These are phyloP conservation scores for Drosophila heteroneura DNA, from an alignment of 2,888 invertebrate species.

Conservation along the genomic window DNA sequence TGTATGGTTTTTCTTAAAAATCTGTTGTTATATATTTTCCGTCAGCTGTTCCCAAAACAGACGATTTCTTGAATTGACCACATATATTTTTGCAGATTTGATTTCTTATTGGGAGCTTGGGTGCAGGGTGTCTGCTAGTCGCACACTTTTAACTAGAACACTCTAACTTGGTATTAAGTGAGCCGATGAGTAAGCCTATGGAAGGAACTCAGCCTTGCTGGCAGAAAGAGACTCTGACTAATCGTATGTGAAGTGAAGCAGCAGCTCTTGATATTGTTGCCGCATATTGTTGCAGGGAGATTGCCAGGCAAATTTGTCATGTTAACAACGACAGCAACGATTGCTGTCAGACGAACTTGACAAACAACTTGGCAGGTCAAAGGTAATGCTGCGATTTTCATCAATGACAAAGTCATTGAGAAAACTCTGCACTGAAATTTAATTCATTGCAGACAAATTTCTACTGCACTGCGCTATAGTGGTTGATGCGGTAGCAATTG, in stretches of 20 bases:
- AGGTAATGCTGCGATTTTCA: conserved; percentile 72
- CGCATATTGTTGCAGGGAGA: conserved; percentile 14
- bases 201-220: neutral
- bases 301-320: conserved; percentile 65
- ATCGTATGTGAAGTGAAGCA: conserved; percentile 52
- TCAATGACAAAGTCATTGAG: conserved; percentile 73
- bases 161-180: neutral
- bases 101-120: neutral
- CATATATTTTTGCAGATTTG: neutral
- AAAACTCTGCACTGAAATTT: conserved; percentile 69
- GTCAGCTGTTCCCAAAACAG: neutral
- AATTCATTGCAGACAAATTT: conserved; percentile 75
- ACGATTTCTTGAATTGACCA: neutral
- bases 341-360: conserved; percentile 64
- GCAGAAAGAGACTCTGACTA: conserved; percentile 28
- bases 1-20: neutral
- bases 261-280: conserved; percentile 15
- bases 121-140: neutral
- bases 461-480: conserved; percentile 28
- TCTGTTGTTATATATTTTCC: neutral
- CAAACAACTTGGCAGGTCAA: conserved; percentile 71
- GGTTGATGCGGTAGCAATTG: conserved; percentile 35
- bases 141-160: neutral
- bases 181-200: neutral
- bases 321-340: conserved; percentile 47